Conservation (phyloP, 2,113 vertebrate species). For the Crotophaga sulcirostris region DNA sequence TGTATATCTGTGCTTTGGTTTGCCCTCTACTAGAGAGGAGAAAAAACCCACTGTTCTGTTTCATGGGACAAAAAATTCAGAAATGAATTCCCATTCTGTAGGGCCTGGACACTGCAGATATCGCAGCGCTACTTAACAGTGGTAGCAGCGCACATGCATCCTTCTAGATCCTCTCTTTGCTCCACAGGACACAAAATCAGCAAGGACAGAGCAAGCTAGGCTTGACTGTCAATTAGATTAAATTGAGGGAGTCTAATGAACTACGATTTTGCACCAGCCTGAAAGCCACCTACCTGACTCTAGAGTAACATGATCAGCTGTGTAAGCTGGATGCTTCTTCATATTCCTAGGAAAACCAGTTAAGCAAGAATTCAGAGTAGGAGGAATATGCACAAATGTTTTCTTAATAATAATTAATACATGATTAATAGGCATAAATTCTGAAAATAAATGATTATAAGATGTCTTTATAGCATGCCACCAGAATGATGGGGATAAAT, state of each 20-base stretch:
- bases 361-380: slow-evolving; percentile 26
- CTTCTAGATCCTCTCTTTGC: neutral
- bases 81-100: neutral
- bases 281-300: neutral
- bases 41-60: neutral
- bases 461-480: slow-evolving; percentile 36
- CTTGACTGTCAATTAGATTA: neutral
- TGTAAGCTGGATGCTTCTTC: neutral
- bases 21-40: neutral
- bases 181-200: neutral
- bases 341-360: neutral
- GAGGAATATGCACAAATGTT: slow-evolving; percentile 59
- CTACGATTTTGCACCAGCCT: neutral
- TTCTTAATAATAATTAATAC: slow-evolving; percentile 69
- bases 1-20: neutral
- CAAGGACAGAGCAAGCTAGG: neutral
- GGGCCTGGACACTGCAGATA: neutral
- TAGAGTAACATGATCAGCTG: neutral
- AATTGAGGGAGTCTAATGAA: neutral
- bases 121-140: accelerated
- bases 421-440: slow-evolving; percentile 65
- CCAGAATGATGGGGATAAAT: slow-evolving; percentile 58
- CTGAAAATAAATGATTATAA: slow-evolving; percentile 58
- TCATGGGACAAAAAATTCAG: neutral
- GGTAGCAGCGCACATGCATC: neutral